These are phyloP conservation scores for Zosterops pallidus DNA, from an alignment of 2,113 vertebrate species.

Conservation along the genomic window DNA sequence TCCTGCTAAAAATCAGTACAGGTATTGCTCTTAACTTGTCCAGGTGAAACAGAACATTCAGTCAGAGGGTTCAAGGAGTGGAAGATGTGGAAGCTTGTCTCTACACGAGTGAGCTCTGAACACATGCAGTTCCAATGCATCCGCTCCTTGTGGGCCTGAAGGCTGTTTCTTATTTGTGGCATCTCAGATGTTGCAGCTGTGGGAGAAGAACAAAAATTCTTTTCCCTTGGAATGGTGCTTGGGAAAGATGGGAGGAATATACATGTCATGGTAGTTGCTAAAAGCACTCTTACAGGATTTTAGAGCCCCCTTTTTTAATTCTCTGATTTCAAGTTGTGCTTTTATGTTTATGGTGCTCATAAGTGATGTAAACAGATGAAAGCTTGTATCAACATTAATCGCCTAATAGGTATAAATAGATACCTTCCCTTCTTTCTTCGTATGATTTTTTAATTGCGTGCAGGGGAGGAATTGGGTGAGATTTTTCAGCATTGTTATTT, in stretches of 20 bases:
- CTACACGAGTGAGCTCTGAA: background rate
- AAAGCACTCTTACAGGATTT: background rate
- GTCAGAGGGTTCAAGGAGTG: background rate
- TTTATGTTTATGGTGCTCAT: background rate
- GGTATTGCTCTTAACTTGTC: background rate
- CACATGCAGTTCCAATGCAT: fast-evolving
- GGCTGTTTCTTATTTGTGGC: background rate
- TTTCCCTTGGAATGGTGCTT: background rate
- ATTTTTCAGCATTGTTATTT: background rate
- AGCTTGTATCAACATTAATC: background rate
- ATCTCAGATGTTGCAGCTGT: background rate
- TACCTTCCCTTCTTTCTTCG: background rate
- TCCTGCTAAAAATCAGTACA: background rate
- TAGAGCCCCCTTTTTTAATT: background rate
- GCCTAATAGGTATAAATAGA: background rate
- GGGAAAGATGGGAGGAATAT: background rate
- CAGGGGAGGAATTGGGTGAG: background rate
- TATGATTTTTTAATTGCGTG: background rate
- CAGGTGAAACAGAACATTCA: background rate
- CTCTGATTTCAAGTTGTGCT: background rate
- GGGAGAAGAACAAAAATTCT: background rate
- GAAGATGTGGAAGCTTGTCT: background rate
- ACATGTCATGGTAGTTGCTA: background rate
- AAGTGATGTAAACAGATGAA: background rate
- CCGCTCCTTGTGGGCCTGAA: background rate